Conservation (phyloP, 2,888 invertebrate species). For the Drosophila nigricruria region DNA sequence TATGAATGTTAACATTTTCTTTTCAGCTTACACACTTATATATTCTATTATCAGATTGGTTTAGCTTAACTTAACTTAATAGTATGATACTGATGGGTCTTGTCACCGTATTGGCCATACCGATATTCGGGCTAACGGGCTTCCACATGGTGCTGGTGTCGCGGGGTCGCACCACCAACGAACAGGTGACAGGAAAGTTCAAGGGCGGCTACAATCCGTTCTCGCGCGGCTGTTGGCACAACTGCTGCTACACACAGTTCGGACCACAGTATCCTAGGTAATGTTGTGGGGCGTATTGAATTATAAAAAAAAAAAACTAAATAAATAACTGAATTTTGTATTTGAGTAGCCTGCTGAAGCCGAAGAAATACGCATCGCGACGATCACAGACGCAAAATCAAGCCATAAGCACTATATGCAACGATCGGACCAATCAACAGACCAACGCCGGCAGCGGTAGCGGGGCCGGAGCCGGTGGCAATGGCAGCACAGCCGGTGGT, state of each 20-base stretch:
- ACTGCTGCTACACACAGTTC: slow-evolving; percentile 97
- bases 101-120: slow-evolving; percentile 96
- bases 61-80: slow-evolving; percentile 34
- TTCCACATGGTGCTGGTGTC: slow-evolving; percentile 99
- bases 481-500: slow-evolving; percentile 60
- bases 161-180: slow-evolving; percentile 98
- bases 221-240: slow-evolving; percentile 96
- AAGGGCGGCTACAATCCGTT: slow-evolving; percentile 99
- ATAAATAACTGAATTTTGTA: too few relatives aligned
- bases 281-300: too few relatives aligned
- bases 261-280: slow-evolving; percentile 99
- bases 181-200: slow-evolving; percentile 99
- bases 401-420: slow-evolving; percentile 85
- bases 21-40: background rate
- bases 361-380: slow-evolving; percentile 89
- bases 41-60: slow-evolving; percentile 39
- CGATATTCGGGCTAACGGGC: slow-evolving; percentile 98
- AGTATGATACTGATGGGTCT: slow-evolving; percentile 96
- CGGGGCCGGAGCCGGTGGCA: slow-evolving; percentile 78
- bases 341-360: slow-evolving; percentile 87
- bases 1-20: background rate
- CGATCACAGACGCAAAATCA: slow-evolving; percentile 86
- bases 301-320: too few relatives aligned
- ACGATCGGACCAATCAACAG: slow-evolving; percentile 86
- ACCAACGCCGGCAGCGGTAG: slow-evolving; percentile 81